phyloP scores from a whole-genome alignment of 2,888 invertebrate genomes.

The Catocala nupta region DNA sequence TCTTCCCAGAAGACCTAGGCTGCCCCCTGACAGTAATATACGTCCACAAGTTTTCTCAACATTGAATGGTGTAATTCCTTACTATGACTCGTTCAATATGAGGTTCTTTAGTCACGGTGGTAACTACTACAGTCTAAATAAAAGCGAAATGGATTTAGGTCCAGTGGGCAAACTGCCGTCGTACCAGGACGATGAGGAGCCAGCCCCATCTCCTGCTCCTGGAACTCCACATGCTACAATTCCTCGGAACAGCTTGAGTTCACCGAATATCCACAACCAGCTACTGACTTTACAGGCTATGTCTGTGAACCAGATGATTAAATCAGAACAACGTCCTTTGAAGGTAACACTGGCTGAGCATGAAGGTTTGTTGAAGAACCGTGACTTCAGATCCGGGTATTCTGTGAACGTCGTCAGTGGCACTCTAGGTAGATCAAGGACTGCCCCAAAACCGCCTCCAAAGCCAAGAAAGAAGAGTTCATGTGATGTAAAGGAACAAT shows the following conservation, averaged over 20 bases:
- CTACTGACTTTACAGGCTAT: slow-evolving; percentile 78
- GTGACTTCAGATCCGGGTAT: slow-evolving; percentile 69
- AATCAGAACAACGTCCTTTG: slow-evolving; percentile 71
- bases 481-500: slow-evolving; percentile 89
- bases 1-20: slow-evolving; percentile 92
- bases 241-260: slow-evolving; percentile 83
- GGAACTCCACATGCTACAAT: slow-evolving; percentile 82
- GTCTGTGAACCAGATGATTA: slow-evolving; percentile 65
- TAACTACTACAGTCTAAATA: slow-evolving; percentile 92
- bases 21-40: slow-evolving; percentile 85
- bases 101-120: slow-evolving; percentile 95
- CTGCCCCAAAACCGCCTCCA: slow-evolving; percentile 93
- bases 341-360: slow-evolving; percentile 75
- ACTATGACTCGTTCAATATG: slow-evolving; percentile 93
- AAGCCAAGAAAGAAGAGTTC: slow-evolving; percentile 92
- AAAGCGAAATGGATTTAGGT: slow-evolving; percentile 88
- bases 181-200: slow-evolving; percentile 84
- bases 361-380: slow-evolving; percentile 68
- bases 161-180: slow-evolving; percentile 85
- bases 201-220: slow-evolving; percentile 84
- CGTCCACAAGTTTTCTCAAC: slow-evolving; percentile 77
- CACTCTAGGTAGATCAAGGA: slow-evolving; percentile 75
- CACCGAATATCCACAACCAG: slow-evolving; percentile 85
- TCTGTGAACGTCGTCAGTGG: slow-evolving; percentile 74
- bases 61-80: slow-evolving; percentile 83